phyloP scores from a whole-genome alignment of 1,140 invertebrate species.

The Zaprionus lachaisei region DNA sequence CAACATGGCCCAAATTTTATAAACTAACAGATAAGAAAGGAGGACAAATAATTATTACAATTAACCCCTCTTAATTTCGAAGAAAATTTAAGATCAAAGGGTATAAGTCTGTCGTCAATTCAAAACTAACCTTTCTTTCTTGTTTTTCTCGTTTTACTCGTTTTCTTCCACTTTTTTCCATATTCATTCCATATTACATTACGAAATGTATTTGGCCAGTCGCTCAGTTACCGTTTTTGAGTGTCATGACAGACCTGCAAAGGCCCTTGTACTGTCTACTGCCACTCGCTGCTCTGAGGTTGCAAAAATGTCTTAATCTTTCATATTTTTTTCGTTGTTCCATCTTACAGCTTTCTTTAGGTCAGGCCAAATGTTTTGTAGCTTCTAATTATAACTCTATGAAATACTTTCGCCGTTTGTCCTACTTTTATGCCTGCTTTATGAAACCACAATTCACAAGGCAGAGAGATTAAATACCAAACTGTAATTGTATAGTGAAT shows the following conservation, averaged over 20 bases:
- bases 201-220: constrained; percentile 64
- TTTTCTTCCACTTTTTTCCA: constrained; percentile 18
- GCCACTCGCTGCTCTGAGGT: constrained; percentile 10
- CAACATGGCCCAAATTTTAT: constrained; percentile 75
- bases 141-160: constrained; percentile 19
- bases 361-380: constrained; percentile 40
- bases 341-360: constrained; percentile 37
- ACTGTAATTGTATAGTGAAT: neutral
- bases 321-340: neutral
- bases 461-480: constrained; percentile 16
- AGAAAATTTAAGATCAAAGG: no score
- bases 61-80: no score
- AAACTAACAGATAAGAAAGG: constrained; percentile 49
- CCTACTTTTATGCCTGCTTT: constrained; percentile 51
- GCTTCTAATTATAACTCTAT: constrained; percentile 48
- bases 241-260: constrained; percentile 34
- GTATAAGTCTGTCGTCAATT: neutral
- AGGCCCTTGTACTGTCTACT: constrained; percentile 4
- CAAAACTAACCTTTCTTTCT: constrained; percentile 18
- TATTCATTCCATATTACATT: constrained; percentile 46
- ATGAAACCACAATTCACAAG: constrained; percentile 16
- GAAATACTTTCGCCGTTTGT: constrained; percentile 57
- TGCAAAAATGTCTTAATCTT: constrained; percentile 21
- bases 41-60: no score
- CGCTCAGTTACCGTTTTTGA: constrained; percentile 18